phyloP scores from a whole-genome alignment of 2,888 invertebrate genomes.

The Aphidius colemani region DNA sequence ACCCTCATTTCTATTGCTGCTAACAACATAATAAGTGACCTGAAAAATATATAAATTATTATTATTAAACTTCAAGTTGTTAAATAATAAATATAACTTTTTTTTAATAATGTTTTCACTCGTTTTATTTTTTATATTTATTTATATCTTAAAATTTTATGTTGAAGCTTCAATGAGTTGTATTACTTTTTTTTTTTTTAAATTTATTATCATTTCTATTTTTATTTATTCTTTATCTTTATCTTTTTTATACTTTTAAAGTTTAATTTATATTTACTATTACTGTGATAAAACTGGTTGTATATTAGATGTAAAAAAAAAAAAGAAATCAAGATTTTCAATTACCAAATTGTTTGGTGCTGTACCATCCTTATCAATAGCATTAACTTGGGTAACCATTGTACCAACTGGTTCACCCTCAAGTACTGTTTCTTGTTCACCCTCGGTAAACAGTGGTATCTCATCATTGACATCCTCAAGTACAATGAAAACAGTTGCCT shows the following conservation, averaged over 20 bases:
- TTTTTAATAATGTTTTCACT: background rate
- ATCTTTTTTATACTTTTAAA: background rate
- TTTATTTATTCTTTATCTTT: background rate
- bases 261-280: no score
- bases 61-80: no score
- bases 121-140: no score
- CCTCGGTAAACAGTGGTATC: constrained; percentile 92
- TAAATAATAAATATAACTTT: background rate
- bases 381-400: constrained; percentile 94
- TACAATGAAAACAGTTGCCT: constrained; percentile 91
- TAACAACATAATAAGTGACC: constrained; percentile 93
- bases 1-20: constrained; percentile 89
- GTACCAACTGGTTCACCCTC: constrained; percentile 95
- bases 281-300: no score
- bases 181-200: background rate
- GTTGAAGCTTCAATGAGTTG: background rate
- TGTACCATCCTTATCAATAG: constrained; percentile 94
- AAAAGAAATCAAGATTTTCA: constrained; percentile 15
- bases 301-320: no score
- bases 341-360: constrained; percentile 91
- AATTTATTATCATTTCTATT: constrained; percentile 1
- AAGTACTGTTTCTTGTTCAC: constrained; percentile 92
- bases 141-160: background rate
- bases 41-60: constrained; percentile 53
- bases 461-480: constrained; percentile 97